phyloP scores from a whole-genome alignment of 2,888 invertebrate genomes.

The Aphidius colemani region DNA sequence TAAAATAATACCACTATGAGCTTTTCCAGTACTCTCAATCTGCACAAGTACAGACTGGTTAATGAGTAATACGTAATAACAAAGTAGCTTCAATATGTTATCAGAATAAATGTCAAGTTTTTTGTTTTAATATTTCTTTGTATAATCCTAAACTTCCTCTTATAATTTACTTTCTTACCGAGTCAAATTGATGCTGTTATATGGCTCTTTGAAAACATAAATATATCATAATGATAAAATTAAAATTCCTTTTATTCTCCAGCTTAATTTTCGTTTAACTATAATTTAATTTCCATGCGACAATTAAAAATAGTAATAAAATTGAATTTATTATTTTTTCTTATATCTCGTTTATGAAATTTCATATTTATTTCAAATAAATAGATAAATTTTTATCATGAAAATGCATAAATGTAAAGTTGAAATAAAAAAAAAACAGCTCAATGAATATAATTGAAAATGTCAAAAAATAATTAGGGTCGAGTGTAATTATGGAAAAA shows the following conservation, averaged over 20 bases:
- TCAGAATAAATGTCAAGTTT: neutral
- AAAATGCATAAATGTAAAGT: too few species aligned
- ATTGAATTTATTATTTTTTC: too few species aligned
- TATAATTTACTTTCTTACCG: neutral
- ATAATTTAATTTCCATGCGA: neutral
- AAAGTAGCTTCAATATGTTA: too few species aligned
- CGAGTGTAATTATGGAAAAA: neutral
- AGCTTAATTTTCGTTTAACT: neutral
- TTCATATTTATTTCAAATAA: too few species aligned
- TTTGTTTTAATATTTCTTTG: too few species aligned
- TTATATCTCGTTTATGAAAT: too few species aligned
- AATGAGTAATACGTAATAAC: too few species aligned
- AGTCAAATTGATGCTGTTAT: constrained; percentile 21
- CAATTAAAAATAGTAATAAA: neutral
- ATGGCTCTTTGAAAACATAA: constrained; percentile 11
- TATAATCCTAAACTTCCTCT: too few species aligned
- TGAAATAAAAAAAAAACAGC: neutral
- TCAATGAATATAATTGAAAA: neutral
- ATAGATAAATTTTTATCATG: too few species aligned
- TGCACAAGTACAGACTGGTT: too few species aligned
- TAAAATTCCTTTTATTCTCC: neutral
- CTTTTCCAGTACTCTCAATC: neutral
- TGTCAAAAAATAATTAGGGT: neutral
- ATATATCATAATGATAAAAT: neutral
- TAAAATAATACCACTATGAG: neutral